Conservation (phyloP, 2,113 vertebrate species). For the Chelonoidis abingdonii region DNA sequence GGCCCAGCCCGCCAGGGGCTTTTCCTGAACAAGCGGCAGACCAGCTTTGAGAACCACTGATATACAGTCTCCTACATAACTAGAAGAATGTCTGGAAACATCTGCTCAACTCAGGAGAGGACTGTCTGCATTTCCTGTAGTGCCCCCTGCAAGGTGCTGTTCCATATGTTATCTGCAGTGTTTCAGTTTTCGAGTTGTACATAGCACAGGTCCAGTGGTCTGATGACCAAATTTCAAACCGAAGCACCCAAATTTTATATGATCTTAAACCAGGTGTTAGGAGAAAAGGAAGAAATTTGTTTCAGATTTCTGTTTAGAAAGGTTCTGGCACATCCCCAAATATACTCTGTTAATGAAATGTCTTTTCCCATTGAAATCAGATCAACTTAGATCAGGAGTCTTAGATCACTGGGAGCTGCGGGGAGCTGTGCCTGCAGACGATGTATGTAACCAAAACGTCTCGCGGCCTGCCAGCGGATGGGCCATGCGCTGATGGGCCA, state of each 20-base stretch:
- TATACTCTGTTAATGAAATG: not conserved
- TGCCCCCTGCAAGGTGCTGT: not conserved
- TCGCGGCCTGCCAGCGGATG: too few relatives aligned
- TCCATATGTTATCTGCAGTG: not conserved
- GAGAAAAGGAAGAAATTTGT: not conserved
- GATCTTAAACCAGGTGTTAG: not conserved
- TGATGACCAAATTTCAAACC: not conserved
- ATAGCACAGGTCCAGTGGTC: not conserved
- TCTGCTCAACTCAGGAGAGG: not conserved
- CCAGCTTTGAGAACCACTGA: too few relatives aligned
- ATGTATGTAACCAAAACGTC: too few relatives aligned
- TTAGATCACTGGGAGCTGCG: too few relatives aligned
- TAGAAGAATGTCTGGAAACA: not conserved
- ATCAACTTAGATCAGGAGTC: not conserved
- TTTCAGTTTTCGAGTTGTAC: not conserved
- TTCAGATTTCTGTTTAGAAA: not conserved
- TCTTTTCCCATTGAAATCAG: not conserved
- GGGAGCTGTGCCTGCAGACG: too few relatives aligned
- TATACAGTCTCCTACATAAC: not conserved
- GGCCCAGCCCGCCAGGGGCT: too few relatives aligned
- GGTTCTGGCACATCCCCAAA: not conserved
- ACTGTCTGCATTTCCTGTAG: not conserved
- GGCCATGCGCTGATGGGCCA: too few relatives aligned
- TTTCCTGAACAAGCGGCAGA: too few relatives aligned
- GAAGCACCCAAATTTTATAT: rapidly evolving